Base-by-base conservation (phyloP, 2,113 vertebrate species). In the Myiagra hebetior region DNA sequence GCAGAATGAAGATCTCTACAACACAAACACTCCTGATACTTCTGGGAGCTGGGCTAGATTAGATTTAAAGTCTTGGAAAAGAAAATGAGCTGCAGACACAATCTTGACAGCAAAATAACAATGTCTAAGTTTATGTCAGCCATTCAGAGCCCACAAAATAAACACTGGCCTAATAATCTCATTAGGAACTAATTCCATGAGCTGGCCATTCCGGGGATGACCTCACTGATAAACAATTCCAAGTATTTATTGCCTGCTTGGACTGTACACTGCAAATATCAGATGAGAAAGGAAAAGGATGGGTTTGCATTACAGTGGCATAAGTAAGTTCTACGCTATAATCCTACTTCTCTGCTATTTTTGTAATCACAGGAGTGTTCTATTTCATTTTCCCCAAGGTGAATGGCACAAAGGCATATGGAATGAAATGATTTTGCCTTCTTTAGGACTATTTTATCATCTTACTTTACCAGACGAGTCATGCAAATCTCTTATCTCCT, bases 151-250 rank as follows among this genome's bases (percentile, higher is more conserved):
- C 77, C 62, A 74, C 87, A 93, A 10, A 95, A 89, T 87, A 96
- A 97, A 97, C 87, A 95, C 0, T 80, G 69, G 50, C 41, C 53
- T 78, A 95, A 91, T 92, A 91, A 96, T 89, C 91, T 93, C 91
- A 84, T 95, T 87, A 96, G 81, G 39, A 85, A 80, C 84, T 70
- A 83, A 95, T 87, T 85, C 78, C 77, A 83, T 13, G 62, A 56
- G 83, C 52, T 89, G 81, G 37, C 67, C 47, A 35, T 77, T 74
- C 47, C 23, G 2, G 72, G 52, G 64, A 73, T 97, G 94, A 97
- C 89, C 92, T 94, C 88, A 89, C 60, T 76, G 80, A 82, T 62
- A 70, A 91, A 90, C 44, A 79, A 95, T 88, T 84, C 87, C 85
- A 72, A 89, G 87, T 27, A 95, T 93, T 89, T 73, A 63, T 39